Evolutionary conservation across 2,113 vertebrate species (phyloP), one percentile per base, ranked within the genome.

Genomic region (Carlito syrichta): DNA sequence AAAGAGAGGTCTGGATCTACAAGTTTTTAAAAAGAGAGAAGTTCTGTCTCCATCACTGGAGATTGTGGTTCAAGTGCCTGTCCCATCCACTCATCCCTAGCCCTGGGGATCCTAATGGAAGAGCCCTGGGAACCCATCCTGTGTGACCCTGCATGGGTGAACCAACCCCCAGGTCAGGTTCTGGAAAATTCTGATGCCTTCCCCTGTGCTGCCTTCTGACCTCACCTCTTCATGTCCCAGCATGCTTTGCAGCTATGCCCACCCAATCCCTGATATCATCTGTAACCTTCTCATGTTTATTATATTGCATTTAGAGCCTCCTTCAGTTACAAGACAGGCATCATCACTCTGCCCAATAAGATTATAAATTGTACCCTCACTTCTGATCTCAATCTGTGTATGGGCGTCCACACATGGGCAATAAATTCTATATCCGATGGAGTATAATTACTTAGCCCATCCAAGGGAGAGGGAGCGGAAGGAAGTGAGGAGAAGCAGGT

Each of bases 161-260:
- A 27, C 50, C 16, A 52, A 25, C 5, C 63, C 76, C 8, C 0
- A 69, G 48, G 27, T 25, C 60, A 76, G 56, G n/a, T 25, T 30
- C 12, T 20, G 16, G 5, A 1, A 11, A 16, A 3, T 60, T 54
- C 56, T 19, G 11, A n/a, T 11, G 3, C 9, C 91, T 56, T 35
- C 19, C 48, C 23, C 38, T 17, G 14, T 2, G 45, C n/a, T 17
- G 8, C 27, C 30, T 8, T 0, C 62, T 0, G 1, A 25, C 50
- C 63, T 22, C 30, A 35, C 85, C 43, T 35, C 54, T 73, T 85
- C 50, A 32, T 0, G 38, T 10, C 87, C 58, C 66, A 81, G 19
- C 17, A 35, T 62, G 69, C 62, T 74, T 4, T 58, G 76, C 2
- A 2, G 76, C 30, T 38, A 14, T 2, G 0, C n/a, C 50, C 50